Evolutionary conservation across 2,888 invertebrate species (phyloP).

Genomic region (Tetranychus piercei): DNA sequence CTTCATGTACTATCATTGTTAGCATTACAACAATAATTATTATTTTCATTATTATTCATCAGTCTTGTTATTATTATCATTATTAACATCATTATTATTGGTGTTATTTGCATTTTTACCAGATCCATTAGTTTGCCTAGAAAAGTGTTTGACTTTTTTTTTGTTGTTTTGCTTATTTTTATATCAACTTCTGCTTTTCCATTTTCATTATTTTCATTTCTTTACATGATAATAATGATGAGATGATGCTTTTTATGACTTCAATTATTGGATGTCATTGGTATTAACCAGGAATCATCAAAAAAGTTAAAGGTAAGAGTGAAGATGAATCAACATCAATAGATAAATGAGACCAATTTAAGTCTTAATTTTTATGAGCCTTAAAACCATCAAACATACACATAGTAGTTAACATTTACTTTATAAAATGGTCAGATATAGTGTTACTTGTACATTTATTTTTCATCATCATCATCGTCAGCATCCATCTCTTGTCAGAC

Average conservation of each 20-base stretch:
- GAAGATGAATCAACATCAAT: background rate
- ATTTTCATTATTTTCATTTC: background rate
- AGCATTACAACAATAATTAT: too few species aligned
- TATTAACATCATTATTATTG: background rate
- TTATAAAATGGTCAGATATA: background rate
- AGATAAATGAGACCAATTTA: background rate
- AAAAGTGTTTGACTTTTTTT: too few species aligned
- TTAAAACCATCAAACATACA: constrained; percentile 1
- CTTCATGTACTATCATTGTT: too few species aligned
- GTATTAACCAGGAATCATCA: background rate
- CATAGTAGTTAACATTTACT: background rate
- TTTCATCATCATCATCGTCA: background rate
- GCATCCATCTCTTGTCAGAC: background rate
- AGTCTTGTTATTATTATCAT: background rate
- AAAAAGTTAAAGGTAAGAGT: background rate
- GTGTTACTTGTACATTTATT: background rate
- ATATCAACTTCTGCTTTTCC: too few species aligned
- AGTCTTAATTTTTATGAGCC: constrained; percentile 1
- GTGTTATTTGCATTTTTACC: background rate
- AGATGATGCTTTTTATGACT: background rate
- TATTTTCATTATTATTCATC: too few species aligned
- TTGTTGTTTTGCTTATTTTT: too few species aligned
- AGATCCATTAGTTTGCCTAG: background rate
- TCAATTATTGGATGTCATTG: constrained; percentile 1
- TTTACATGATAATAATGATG: background rate